phyloP scores from a whole-genome alignment of 2,113 vertebrate species.

The Myxocyprinus asiaticus region DNA sequence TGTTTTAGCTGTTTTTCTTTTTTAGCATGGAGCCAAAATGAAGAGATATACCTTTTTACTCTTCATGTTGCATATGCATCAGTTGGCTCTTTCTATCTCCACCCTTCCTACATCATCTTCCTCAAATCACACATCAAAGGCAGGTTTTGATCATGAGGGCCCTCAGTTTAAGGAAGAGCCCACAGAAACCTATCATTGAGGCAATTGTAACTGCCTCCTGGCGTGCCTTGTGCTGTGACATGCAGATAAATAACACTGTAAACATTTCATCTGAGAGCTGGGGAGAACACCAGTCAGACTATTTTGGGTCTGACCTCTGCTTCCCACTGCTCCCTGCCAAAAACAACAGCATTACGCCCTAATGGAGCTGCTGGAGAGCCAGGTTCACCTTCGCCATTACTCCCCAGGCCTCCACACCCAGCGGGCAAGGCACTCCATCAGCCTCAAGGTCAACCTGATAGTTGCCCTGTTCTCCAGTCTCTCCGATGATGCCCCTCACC shows the following conservation, averaged over 20 bases:
- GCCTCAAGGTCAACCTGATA: slow-evolving; percentile 63
- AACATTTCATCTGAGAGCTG: slow-evolving; percentile 44
- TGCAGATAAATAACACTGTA: slow-evolving; percentile 65
- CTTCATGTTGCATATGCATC: not conserved
- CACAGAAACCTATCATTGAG: not conserved
- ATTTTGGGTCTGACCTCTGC: slow-evolving; percentile 74
- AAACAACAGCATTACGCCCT: slow-evolving; percentile 56
- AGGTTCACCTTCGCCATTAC: slow-evolving; percentile 63
- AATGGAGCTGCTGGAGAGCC: slow-evolving; percentile 62
- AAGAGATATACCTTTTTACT: not conserved
- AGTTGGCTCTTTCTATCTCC: not conserved
- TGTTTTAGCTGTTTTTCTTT: too few relatives aligned
- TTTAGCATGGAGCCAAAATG: too few relatives aligned
- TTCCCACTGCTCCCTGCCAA: slow-evolving; percentile 61
- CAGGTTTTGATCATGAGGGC: not conserved
- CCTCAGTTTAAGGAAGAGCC: not conserved
- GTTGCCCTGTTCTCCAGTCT: slow-evolving; percentile 60
- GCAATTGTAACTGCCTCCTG: slow-evolving; percentile 45
- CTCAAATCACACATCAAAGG: not conserved
- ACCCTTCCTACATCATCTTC: not conserved
- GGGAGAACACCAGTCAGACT: slow-evolving; percentile 54
- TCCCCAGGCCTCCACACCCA: slow-evolving; percentile 58
- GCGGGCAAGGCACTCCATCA: slow-evolving; percentile 63
- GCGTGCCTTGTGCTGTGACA: slow-evolving; percentile 40
- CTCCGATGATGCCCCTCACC: slow-evolving; percentile 41